Base-by-base conservation (phyloP, 2,888 invertebrate genomes). In the Homarus gammarus region DNA sequence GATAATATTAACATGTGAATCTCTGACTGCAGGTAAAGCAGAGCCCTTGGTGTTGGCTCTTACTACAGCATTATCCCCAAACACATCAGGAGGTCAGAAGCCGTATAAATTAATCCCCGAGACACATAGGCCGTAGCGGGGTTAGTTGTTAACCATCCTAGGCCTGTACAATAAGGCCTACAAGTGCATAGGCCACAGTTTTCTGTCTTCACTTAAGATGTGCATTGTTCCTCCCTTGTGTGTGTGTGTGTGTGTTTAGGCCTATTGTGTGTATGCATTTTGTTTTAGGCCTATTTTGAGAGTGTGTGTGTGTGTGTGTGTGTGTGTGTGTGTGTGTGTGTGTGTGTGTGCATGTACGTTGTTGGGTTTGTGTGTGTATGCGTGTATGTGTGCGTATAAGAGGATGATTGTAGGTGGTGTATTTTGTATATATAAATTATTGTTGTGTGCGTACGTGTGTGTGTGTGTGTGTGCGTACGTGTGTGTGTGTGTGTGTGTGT, bases 151-250 rank as follows among this genome's bases (percentile, higher is more conserved):
- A 38, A 38, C 75, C n/a, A 44, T n/a, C 82, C 82, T 40, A 84
- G 84, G 84, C 84, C 75, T 84, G 75, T 18, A 73, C 75, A 75
- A 73, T 40, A 40, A 84, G 75, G 84, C 64, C 84, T 84, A 75
- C 31, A 84, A 56, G 44, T 73, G 61, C 31, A 51, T 73, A 56
- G n/a, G 51, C 51, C 38, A 36, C 75, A 61, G 27, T 84, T 56
- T 61, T 38, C 64, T n/a, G 61, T 84, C 73, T 83, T 82, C 77
- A 44, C 77, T 44, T 31, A 12, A 27, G 38, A 82, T 18, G 27
- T 82, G 64, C 68, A 68, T 82, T 44, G 64, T 56, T 78, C 36
- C 38, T 33, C n/a, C n/a, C n/a, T n/a, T n/a, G n/a, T n/a, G n/a
- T n/a, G n/a, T n/a, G n/a, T n/a, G n/a, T n/a, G n/a, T n/a, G n/a